A percentile compares a stretch with the other conserved stretches of the same genome.
phyloP scores from a whole-genome alignment of 92 coral and sea anemone species.

The Chrysogorgia sp. region DNA sequence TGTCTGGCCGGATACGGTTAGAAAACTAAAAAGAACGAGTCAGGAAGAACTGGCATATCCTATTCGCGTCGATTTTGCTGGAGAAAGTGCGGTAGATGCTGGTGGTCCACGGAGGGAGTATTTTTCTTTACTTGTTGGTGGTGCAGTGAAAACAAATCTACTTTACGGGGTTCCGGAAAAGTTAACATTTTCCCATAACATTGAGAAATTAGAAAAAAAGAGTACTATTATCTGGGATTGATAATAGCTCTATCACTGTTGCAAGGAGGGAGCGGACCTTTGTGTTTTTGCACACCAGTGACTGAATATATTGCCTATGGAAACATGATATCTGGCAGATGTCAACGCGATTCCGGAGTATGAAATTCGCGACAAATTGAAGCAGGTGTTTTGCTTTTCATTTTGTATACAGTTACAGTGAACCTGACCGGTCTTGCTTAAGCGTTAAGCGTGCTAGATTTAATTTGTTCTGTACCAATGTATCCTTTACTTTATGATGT shows the following conservation, averaged over 20 bases:
- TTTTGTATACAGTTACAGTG: not conserved
- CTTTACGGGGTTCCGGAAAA: not conserved
- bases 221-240: conserved; percentile 8
- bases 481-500: too few relatives aligned
- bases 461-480: too few relatives aligned
- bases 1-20: conserved; percentile 13
- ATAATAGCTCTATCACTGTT: conserved; percentile 4
- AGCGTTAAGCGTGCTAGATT: too few relatives aligned
- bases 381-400: conserved; percentile 16
- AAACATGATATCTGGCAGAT: not conserved
- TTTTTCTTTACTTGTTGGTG: not conserved
- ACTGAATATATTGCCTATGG: conserved; percentile 11
- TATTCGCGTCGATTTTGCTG: not conserved
- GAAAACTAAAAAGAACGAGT: conserved; percentile 8
- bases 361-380: conserved; percentile 14
- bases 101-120: too few relatives aligned
- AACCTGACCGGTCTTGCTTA: conserved; percentile 2
- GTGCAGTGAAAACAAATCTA: conserved; percentile 12
- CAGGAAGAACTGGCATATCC: conserved; percentile 13
- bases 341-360: conserved; percentile 10
- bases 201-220: conserved; percentile 15
- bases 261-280: conserved; percentile 17
- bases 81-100: conserved; percentile 11
- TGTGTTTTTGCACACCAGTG: conserved; percentile 6
- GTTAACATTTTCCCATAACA: conserved; percentile 10